Evolutionary conservation across 1,140 invertebrate species (phyloP).

Genomic region (Drosophila mayri): DNA sequence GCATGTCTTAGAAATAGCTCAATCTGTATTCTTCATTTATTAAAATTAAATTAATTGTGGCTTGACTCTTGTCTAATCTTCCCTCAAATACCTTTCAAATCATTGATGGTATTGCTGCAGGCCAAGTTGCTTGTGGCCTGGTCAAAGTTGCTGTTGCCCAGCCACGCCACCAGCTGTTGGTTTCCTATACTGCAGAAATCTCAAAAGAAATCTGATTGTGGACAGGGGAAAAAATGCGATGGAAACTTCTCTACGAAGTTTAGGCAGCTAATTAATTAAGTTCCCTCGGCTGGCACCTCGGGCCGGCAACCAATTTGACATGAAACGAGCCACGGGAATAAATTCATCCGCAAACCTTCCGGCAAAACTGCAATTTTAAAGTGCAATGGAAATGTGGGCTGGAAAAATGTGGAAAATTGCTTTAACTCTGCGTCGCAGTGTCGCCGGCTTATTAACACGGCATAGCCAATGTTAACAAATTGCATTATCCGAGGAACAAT

Average conservation of each 20-base stretch:
- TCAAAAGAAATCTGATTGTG: conserved; percentile 77
- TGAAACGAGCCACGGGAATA: conserved; percentile 28
- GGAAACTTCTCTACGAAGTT: conserved; percentile 63
- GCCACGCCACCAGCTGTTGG: conserved; percentile 32
- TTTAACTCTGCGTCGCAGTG: conserved; percentile 41
- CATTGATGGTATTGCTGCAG: conserved; percentile 35
- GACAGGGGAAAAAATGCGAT: conserved; percentile 6
- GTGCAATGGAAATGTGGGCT: conserved; percentile 10
- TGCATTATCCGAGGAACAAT: conserved; percentile 76
- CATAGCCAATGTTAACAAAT: conserved; percentile 81
- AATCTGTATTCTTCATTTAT: too few relatives aligned
- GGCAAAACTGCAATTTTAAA: conserved; percentile 52
- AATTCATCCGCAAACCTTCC: conserved; percentile 5
- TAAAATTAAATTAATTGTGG: neutral
- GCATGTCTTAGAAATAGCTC: neutral
- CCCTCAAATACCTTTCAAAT: neutral
- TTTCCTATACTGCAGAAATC: conserved; percentile 45
- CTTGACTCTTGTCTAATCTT: neutral
- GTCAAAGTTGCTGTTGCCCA: conserved; percentile 29
- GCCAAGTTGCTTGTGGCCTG: conserved; percentile 50
- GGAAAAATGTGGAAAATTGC: conserved; percentile 49
- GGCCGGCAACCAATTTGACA: conserved; percentile 5
- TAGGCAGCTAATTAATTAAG: conserved; percentile 84
- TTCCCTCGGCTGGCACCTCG: conserved; percentile 34
- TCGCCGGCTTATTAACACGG: conserved; percentile 66